Evolutionary conservation across 2,888 invertebrate species (phyloP).

Genomic region (Ischnus inquisitorius): DNA sequence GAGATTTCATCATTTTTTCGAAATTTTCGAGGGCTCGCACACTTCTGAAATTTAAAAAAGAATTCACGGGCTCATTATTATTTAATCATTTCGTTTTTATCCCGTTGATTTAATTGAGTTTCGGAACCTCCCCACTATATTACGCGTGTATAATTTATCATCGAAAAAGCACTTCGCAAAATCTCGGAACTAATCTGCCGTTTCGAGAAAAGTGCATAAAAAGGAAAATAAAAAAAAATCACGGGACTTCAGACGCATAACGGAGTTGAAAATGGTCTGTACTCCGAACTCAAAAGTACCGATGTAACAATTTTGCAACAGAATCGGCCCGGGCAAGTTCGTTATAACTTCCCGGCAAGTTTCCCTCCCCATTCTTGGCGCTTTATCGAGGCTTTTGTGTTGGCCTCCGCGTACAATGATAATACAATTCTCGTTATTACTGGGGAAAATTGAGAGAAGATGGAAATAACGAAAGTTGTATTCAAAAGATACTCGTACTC

Average conservation of each 20-base stretch:
- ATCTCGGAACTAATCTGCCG: no score
- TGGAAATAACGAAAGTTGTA: slow-evolving; percentile 48
- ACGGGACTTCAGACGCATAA: no score
- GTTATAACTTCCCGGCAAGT: slow-evolving; percentile 52
- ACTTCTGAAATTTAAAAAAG: no score
- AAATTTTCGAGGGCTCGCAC: no score
- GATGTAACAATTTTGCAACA: slow-evolving; percentile 61
- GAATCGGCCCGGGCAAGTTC: slow-evolving; percentile 20
- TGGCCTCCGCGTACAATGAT: slow-evolving; percentile 45
- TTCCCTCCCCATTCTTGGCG: slow-evolving; percentile 34
- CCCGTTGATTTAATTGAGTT: no score
- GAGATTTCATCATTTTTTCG: neutral
- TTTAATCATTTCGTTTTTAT: no score
- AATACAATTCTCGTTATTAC: slow-evolving; percentile 60
- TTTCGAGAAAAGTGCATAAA: no score
- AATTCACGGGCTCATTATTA: no score
- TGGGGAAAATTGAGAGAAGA: slow-evolving; percentile 54
- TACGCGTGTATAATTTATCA: no score
- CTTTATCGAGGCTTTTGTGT: slow-evolving; percentile 65
- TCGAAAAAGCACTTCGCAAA: no score
- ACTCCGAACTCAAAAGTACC: slow-evolving; percentile 42
- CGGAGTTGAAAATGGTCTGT: neutral
- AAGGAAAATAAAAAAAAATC: no score
- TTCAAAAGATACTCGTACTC: slow-evolving; percentile 56
- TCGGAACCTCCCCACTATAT: no score